phyloP scores from a whole-genome alignment of 2,113 vertebrate genomes.

The Cebus imitator region DNA sequence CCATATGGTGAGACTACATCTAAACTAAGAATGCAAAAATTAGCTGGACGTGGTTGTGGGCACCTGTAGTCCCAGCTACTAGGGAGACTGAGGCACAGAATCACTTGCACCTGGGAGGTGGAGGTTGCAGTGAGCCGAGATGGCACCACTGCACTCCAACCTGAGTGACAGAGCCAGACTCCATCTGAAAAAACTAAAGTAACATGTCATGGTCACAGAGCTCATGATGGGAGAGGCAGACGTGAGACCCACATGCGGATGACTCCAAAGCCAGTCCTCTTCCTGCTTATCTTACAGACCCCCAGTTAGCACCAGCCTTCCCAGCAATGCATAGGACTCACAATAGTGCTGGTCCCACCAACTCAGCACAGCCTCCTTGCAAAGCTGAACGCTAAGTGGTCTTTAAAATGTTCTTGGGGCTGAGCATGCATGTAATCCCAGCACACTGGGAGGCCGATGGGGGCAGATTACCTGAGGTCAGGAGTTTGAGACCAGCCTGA shows the following conservation, averaged over 20 bases:
- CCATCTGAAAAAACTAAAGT: too few species aligned
- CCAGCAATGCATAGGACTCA: not conserved
- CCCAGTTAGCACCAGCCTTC: not conserved
- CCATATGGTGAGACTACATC: too few species aligned
- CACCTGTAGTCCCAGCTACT: too few species aligned
- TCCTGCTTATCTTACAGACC: not conserved
- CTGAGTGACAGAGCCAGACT: too few species aligned
- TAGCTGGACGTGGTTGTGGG: too few species aligned
- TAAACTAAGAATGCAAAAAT: too few species aligned
- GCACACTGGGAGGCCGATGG: not conserved
- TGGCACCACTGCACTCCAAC: too few species aligned
- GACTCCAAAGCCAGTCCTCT: not conserved
- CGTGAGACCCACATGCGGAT: accelerated
- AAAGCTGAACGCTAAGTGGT: not conserved
- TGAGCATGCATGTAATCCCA: not conserved
- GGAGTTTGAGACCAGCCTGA: not conserved
- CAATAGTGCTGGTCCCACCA: accelerated
- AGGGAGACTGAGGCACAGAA: too few species aligned
- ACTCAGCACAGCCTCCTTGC: not conserved
- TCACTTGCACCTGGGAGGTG: too few species aligned
- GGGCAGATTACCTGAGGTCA: not conserved
- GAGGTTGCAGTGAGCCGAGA: too few species aligned
- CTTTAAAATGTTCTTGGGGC: not conserved
- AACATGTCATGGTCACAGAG: not conserved
- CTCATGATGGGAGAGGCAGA: accelerated